Conservation (phyloP, 2,888 invertebrate genomes). For the Metopia argyrocephala region DNA sequence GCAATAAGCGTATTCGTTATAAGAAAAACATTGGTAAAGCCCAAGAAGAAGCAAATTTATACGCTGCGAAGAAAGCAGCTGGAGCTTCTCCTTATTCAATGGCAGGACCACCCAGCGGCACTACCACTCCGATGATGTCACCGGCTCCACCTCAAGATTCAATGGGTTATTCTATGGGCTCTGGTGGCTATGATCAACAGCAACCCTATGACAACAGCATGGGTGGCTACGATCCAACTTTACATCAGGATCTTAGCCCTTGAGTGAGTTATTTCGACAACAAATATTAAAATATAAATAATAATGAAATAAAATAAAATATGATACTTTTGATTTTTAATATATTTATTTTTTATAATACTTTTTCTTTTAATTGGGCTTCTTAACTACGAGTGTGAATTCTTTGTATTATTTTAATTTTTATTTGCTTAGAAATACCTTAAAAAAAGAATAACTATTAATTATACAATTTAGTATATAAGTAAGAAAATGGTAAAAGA, state of each 20-base stretch:
- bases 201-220: conserved; percentile 93
- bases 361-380: conserved; percentile 28
- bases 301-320: neutral
- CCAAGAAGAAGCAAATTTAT: conserved; percentile 99
- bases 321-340: conserved; percentile 54
- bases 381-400: conserved; percentile 41
- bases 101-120: conserved; percentile 92
- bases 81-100: conserved; percentile 93
- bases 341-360: conserved; percentile 31
- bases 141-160: conserved; percentile 95
- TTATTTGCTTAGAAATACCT: neutral
- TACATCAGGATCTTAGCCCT: conserved; percentile 92
- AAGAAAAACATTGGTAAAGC: conserved; percentile 99
- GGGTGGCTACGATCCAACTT: conserved; percentile 91
- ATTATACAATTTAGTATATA: no score
- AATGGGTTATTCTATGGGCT: conserved; percentile 95
- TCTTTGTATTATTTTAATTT: conserved; percentile 58
- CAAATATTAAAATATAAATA: conserved; percentile 65
- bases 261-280: conserved; percentile 76
- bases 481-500: conserved; percentile 1
- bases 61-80: conserved; percentile 98
- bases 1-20: conserved; percentile 99
- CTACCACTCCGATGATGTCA: conserved; percentile 96
- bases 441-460: no score
- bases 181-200: conserved; percentile 93